phyloP scores from a whole-genome alignment of 2,888 invertebrate genomes.

The Callosobruchus maculatus region DNA sequence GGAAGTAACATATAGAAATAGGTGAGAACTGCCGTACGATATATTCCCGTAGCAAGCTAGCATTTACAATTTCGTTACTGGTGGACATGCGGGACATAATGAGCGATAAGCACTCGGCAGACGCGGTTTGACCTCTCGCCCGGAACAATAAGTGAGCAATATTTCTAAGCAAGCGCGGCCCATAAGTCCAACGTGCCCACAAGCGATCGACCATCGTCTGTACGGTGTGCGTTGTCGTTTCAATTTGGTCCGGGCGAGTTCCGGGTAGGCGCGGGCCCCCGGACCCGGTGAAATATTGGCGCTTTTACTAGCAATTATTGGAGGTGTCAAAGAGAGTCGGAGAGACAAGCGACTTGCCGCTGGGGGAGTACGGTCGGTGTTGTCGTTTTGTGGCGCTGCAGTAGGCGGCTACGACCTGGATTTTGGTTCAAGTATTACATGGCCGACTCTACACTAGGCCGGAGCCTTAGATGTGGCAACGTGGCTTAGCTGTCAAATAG shows the following conservation, averaged over 20 bases:
- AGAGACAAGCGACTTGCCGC: not conserved
- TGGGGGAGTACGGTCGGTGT: not conserved
- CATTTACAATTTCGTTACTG: not conserved
- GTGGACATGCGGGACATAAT: not conserved
- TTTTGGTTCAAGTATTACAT: not conserved
- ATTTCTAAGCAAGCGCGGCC: not conserved
- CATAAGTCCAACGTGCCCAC: not conserved
- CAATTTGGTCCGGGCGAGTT: slow-evolving; percentile 18
- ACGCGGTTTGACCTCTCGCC: not conserved
- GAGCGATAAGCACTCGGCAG: not conserved
- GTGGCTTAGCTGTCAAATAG: no score
- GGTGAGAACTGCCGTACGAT: no score
- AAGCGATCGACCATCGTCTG: slow-evolving; percentile 4
- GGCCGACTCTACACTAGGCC: no score
- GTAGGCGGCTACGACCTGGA: not conserved
- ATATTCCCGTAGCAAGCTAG: no score
- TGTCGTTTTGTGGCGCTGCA: not conserved
- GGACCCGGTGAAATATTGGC: not conserved
- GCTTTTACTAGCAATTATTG: not conserved
- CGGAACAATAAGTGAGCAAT: not conserved
- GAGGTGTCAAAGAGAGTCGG: not conserved
- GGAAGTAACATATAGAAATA: no score
- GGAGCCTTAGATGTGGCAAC: no score
- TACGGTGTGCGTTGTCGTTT: slow-evolving; percentile 27
- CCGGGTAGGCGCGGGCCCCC: slow-evolving; percentile 25